phyloP scores from a whole-genome alignment of 1,140 invertebrate species.

The Diabrotica virgifera region DNA sequence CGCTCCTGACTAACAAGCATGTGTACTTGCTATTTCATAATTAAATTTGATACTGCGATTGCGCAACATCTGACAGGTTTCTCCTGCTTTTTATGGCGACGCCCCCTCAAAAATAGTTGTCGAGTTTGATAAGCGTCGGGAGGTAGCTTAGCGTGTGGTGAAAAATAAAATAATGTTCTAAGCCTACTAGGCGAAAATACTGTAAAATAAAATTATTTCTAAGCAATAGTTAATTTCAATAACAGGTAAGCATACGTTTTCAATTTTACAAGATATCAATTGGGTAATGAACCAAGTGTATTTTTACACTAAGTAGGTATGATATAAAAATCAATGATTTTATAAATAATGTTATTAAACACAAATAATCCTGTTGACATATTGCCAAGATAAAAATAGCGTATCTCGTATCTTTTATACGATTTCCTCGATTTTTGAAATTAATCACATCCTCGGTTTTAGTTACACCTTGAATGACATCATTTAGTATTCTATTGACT shows the following conservation, averaged over 20 bases:
- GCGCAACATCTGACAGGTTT: not conserved
- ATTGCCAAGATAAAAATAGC: not conserved
- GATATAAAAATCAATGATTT: not conserved
- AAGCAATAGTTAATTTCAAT: no score
- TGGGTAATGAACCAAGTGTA: no score
- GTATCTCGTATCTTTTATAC: not conserved
- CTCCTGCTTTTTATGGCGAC: conserved; percentile 1
- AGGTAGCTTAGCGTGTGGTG: not conserved
- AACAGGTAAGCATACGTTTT: no score
- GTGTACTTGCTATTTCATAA: not conserved
- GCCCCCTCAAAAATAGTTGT: not conserved
- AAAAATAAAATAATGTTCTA: not conserved
- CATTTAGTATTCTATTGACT: not conserved
- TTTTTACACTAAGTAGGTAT: no score
- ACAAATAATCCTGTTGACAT: not conserved
- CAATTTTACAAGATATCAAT: no score
- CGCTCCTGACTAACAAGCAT: no score
- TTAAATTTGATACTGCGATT: not conserved
- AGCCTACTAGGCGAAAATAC: not conserved
- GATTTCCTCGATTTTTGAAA: not conserved
- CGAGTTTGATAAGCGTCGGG: not conserved
- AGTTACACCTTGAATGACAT: not conserved
- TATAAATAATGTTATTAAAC: not conserved
- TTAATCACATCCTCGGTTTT: not conserved
- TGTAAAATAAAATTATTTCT: no score